These are phyloP conservation scores for Procambarus clarkii DNA, from an alignment of 1,140 invertebrate species.

Conservation along the genomic window DNA sequence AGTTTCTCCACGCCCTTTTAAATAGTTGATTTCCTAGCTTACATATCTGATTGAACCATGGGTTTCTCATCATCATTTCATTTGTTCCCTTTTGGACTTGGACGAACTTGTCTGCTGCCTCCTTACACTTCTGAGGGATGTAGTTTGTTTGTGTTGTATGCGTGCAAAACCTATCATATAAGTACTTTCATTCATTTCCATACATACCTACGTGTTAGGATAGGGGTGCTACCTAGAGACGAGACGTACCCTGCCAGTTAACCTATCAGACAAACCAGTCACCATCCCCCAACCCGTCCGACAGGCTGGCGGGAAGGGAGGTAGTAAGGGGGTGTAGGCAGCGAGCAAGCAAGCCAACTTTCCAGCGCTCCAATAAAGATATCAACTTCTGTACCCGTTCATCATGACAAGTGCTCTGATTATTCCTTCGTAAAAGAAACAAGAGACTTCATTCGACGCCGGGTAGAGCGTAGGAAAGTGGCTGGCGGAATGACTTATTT, in stretches of 20 bases:
- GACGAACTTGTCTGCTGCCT: too few species aligned
- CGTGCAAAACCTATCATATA: not conserved
- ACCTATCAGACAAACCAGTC: not conserved
- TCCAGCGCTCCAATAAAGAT: conserved; percentile 36
- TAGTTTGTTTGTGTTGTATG: too few species aligned
- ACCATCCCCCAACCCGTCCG: not conserved
- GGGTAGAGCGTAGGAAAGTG: conserved; percentile 15
- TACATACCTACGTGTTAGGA: too few species aligned
- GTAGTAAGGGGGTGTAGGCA: not conserved
- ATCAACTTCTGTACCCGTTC: conserved; percentile 29
- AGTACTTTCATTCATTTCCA: not conserved
- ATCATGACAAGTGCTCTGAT: conserved; percentile 58
- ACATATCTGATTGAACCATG: too few species aligned
- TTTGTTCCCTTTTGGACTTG: too few species aligned
- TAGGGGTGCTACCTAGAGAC: not conserved
- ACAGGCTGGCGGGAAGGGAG: not conserved
- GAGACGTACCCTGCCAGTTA: not conserved
- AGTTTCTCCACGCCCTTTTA: too few species aligned
- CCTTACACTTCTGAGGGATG: too few species aligned
- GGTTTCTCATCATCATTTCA: too few species aligned
- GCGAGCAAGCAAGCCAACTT: not conserved
- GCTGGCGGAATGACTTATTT: conserved; percentile 45
- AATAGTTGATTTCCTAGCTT: too few species aligned
- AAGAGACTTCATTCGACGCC: conserved; percentile 43
- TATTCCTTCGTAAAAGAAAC: conserved; percentile 34